Base-by-base conservation (phyloP, 2,797 vertebrate species). In the Scyliorhinus canicula region DNA sequence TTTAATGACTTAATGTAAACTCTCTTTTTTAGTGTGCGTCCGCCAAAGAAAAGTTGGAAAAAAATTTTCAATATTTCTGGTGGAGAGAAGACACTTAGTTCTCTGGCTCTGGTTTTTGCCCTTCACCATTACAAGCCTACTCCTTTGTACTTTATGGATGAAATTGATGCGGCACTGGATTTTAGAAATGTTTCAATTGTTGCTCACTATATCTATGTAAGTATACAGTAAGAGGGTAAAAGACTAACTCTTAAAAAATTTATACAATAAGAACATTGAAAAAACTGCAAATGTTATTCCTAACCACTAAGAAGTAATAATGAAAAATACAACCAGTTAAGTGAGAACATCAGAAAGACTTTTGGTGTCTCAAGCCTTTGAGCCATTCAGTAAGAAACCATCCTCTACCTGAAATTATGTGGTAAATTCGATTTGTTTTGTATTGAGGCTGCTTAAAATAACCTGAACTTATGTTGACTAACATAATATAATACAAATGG, bases 31-130 rank as follows among this genome's bases (percentile, higher is more conserved):
- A 99, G 99, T 84, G 99, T 99, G 94, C 98, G 99, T 60, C 99
- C 99, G 95, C 99, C 99, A 0, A 99, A 99, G 97, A 99, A 99
- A 96, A 99, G 99, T 95, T 99, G 99, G 99, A 99, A 99, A 96
- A 99, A 99, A 96, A 99, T 99, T 96, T 99, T 99, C 82, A 99
- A 99, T 96, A 97, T 99, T 93, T 99, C 99, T 0, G 99, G 99
- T 95, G 99, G 99, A 67, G 99, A 99, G 95, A 99, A 99, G 97
- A 99, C 99, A 0, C 97, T 99, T 3, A 99, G 99, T 96, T 99
- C 99, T 0, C 96, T 99, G 97, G 99, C 99, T 1, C 96, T 99
- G 95, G 99, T 99, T 88, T 99, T 99, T 63, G 99, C 99, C 9
- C 98, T 99, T 95, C 99, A 99, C 96, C 99, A 99, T 96, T 99